These are phyloP conservation scores for Glaucidium brasilianum DNA, from an alignment of 2,113 vertebrate genomes.

Conservation along the genomic window DNA sequence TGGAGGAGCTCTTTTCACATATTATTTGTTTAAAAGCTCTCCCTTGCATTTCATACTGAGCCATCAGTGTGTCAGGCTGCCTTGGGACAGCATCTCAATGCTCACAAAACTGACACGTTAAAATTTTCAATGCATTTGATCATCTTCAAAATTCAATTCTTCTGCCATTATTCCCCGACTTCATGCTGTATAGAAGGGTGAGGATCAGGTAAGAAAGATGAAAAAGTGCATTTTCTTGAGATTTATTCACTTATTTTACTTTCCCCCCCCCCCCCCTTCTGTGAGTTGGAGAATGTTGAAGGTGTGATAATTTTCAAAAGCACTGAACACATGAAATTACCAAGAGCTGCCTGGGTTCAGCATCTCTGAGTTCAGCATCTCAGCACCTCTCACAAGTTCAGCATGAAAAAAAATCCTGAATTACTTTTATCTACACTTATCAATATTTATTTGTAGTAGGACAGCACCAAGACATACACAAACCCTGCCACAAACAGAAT, in stretches of 20 bases:
- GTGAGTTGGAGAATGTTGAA: background rate
- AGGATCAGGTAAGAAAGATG: background rate
- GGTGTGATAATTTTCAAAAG: background rate
- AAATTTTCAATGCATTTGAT: background rate
- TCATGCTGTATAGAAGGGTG: background rate
- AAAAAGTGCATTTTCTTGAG: background rate
- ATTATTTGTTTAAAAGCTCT: background rate
- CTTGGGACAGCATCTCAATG: background rate
- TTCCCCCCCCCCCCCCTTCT: fast-evolving
- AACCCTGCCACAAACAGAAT: background rate
- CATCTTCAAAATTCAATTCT: background rate
- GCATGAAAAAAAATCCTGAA: background rate
- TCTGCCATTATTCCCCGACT: background rate
- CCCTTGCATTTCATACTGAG: background rate
- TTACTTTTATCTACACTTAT: background rate
- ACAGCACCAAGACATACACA: background rate
- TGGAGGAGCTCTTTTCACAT: background rate
- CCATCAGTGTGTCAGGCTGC: background rate
- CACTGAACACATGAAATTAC: background rate
- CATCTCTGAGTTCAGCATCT: background rate
- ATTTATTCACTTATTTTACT: background rate
- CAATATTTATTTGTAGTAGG: background rate
- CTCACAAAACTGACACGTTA: background rate
- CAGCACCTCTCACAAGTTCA: background rate
- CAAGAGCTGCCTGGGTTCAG: background rate